These are phyloP conservation scores for Abrostola triplasia DNA, from an alignment of 2,888 invertebrate species.

Conservation along the genomic window DNA sequence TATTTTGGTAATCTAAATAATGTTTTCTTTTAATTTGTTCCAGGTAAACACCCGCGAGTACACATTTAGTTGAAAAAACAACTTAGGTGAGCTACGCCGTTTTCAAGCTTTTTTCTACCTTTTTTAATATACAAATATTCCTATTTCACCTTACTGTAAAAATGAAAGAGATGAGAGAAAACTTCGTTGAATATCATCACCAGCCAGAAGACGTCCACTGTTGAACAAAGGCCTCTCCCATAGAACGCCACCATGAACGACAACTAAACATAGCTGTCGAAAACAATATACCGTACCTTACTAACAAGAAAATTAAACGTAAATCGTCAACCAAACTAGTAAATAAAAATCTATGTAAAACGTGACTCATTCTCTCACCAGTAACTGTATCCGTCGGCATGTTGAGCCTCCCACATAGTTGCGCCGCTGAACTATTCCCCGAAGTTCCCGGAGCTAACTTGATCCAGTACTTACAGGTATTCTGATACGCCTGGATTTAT, in stretches of 20 bases:
- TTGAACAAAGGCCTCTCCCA: no score
- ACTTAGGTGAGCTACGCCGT: conserved; percentile 8
- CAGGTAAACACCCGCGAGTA: conserved; percentile 39
- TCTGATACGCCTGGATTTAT: not conserved
- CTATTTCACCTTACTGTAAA: no score
- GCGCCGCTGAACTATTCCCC: conserved; percentile 19
- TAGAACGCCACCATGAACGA: no score
- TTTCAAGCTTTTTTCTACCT: not conserved
- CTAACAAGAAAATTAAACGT: no score
- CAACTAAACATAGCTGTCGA: no score
- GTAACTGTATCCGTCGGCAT: not conserved
- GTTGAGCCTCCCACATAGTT: conserved; percentile 3
- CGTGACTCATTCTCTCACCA: not conserved
- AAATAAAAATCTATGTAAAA: no score
- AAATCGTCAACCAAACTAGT: no score
- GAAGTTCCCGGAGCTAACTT: not conserved
- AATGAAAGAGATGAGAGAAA: no score
- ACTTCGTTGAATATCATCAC: no score
- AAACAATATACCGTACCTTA: no score
- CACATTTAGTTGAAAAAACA: conserved; percentile 10
- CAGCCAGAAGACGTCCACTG: no score
- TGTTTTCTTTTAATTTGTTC: conserved; percentile 33
- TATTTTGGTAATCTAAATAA: conserved; percentile 19
- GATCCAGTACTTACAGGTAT: conserved; percentile 1
- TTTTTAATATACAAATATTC: no score